phyloP scores from a whole-genome alignment of 2,797 vertebrate genomes.

The Mycteria americana region DNA sequence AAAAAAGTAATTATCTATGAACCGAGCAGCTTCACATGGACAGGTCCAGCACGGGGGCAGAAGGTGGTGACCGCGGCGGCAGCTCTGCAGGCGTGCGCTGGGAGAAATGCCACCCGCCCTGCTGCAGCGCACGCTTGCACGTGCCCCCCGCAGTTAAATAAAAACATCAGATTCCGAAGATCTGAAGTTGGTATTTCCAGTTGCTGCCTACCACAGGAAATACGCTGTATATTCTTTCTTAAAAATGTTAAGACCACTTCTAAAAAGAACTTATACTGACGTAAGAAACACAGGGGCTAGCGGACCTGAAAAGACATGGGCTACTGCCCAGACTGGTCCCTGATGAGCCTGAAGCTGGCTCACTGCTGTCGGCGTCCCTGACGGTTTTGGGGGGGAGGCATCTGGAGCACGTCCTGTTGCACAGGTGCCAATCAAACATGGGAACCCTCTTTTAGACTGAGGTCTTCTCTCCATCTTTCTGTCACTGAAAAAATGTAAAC shows the following conservation, averaged over 20 bases:
- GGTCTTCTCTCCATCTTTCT: neutral
- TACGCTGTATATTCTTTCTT: fast-evolving
- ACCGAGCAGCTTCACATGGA: fast-evolving
- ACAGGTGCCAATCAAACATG: fast-evolving
- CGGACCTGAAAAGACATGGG: neutral
- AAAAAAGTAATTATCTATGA: neutral
- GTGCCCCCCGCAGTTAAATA: fast-evolving
- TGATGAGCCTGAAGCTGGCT: neutral
- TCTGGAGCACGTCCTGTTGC: neutral
- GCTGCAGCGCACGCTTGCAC: fast-evolving
- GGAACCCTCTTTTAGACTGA: neutral
- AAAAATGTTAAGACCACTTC: neutral
- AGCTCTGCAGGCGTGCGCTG: fast-evolving
- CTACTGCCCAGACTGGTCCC: neutral
- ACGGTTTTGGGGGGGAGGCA: no score
- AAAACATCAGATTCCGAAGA: no score
- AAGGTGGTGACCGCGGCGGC: neutral
- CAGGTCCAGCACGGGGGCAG: fast-evolving
- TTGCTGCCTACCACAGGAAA: neutral
- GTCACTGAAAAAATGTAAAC: neutral
- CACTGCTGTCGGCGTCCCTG: neutral
- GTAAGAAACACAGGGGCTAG: neutral
- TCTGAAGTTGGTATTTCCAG: neutral
- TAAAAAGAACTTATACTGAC: neutral
- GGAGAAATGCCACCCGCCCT: neutral